Conservation (phyloP, 2,797 vertebrate species). For the Kryptolebias ocellatus region DNA sequence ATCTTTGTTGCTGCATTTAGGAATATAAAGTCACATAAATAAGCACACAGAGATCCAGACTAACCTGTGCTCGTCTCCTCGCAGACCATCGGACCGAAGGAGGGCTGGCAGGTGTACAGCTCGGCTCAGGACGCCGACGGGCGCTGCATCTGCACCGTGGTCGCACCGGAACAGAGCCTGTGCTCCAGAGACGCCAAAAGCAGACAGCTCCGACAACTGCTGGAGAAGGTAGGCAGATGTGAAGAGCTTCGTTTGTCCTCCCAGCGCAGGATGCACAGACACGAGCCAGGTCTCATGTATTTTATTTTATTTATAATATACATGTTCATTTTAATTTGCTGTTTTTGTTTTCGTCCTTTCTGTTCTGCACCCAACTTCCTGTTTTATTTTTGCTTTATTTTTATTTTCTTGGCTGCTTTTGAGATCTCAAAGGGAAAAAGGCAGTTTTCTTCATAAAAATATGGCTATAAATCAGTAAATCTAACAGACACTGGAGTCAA, state of each 20-base stretch:
- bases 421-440: too few relatives aligned
- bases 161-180: constrained; percentile 95
- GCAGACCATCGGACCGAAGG: constrained; percentile 95
- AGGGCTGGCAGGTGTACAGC: constrained; percentile 99
- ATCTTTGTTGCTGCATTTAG: not conserved
- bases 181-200: constrained; percentile 98
- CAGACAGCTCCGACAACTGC: constrained; percentile 93
- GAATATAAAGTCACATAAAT: not conserved
- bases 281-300: too few relatives aligned
- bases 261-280: constrained; percentile 18
- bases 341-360: too few relatives aligned
- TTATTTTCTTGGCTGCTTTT: too few relatives aligned
- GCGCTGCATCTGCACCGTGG: constrained; percentile 96
- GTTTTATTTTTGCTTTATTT: too few relatives aligned
- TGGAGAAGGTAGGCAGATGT: constrained; percentile 90
- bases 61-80: constrained; percentile 22
- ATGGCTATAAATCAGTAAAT: too few relatives aligned
- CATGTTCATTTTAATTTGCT: too few relatives aligned
- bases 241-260: constrained; percentile 16
- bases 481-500: too few relatives aligned
- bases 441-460: too few relatives aligned
- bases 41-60: not conserved
- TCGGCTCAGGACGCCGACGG: constrained; percentile 97
- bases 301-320: too few relatives aligned
- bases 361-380: too few relatives aligned